Evolutionary conservation across 2,888 invertebrate genomes (phyloP).

Genomic region (Automeris io): DNA sequence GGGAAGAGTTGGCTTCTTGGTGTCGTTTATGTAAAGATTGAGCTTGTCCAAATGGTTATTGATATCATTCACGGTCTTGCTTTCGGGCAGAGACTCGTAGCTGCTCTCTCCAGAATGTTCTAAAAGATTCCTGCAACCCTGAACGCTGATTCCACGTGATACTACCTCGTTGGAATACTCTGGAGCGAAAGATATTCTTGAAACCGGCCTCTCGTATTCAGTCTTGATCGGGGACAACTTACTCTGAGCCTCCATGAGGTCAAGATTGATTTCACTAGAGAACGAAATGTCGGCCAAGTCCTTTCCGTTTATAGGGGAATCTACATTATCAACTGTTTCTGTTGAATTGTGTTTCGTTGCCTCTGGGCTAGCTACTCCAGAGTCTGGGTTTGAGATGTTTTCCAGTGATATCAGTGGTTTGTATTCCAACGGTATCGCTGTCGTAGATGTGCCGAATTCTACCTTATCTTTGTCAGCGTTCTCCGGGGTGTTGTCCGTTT

Average conservation of each 20-base stretch:
- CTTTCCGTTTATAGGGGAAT: constrained; percentile 62
- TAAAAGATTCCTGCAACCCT: constrained; percentile 50
- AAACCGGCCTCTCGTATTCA: constrained; percentile 56
- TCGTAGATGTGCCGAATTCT: constrained; percentile 58
- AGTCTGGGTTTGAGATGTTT: constrained; percentile 68
- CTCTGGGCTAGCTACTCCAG: constrained; percentile 76
- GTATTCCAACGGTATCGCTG: constrained; percentile 52
- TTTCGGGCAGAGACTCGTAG: constrained; percentile 46
- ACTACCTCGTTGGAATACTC: constrained; percentile 63
- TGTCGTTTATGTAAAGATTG: constrained; percentile 50
- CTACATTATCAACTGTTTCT: constrained; percentile 68
- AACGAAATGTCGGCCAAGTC: constrained; percentile 64
- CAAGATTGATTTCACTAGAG: constrained; percentile 77
- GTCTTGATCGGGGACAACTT: constrained; percentile 51
- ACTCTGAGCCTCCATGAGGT: constrained; percentile 70
- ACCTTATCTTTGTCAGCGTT: constrained; percentile 74
- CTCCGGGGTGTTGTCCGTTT: constrained; percentile 76
- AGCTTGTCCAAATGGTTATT: constrained; percentile 53
- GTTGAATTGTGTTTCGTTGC: constrained; percentile 75
- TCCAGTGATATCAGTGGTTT: constrained; percentile 59
- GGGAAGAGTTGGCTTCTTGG: constrained; percentile 34
- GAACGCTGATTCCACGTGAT: constrained; percentile 57
- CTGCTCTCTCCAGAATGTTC: constrained; percentile 59
- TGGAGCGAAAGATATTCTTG: constrained; percentile 51
- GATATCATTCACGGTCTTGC: constrained; percentile 37